Evolutionary conservation across 2,113 vertebrate genomes (phyloP).

Genomic region (Chlamydotis undulata): DNA sequence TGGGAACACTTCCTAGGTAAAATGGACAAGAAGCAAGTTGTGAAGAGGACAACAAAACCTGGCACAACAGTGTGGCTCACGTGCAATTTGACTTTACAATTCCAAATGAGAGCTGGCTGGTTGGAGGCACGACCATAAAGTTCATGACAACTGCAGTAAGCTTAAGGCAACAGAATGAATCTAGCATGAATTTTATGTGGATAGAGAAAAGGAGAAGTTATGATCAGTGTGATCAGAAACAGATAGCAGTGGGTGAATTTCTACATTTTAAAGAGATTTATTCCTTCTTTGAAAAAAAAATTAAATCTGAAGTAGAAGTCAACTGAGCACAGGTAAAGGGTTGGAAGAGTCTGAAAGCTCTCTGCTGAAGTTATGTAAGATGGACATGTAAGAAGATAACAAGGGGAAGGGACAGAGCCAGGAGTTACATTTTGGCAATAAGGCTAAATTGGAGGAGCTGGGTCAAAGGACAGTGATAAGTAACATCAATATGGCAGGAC

Average conservation of each 20-base stretch:
- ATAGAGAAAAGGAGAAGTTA: neutral
- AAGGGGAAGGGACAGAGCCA: neutral
- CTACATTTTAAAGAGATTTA: neutral
- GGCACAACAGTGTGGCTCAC: neutral
- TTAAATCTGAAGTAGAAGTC: neutral
- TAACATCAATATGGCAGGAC: neutral
- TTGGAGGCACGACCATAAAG: neutral
- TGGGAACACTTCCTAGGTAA: neutral
- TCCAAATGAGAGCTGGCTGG: neutral
- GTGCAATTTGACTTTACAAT: neutral
- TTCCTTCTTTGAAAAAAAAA: neutral
- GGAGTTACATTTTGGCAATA: neutral
- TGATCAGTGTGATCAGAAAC: neutral
- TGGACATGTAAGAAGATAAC: neutral
- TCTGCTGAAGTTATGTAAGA: rapidly evolving
- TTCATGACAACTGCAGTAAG: neutral
- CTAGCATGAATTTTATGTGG: neutral
- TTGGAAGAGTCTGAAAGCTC: neutral
- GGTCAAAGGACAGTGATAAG: neutral
- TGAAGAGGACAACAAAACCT: neutral
- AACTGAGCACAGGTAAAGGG: neutral
- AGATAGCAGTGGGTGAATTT: neutral
- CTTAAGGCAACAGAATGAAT: neutral
- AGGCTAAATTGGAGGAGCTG: neutral
- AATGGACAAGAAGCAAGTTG: neutral